Conservation (phyloP, 2,113 vertebrate genomes). For the Dinomys branickii region DNA sequence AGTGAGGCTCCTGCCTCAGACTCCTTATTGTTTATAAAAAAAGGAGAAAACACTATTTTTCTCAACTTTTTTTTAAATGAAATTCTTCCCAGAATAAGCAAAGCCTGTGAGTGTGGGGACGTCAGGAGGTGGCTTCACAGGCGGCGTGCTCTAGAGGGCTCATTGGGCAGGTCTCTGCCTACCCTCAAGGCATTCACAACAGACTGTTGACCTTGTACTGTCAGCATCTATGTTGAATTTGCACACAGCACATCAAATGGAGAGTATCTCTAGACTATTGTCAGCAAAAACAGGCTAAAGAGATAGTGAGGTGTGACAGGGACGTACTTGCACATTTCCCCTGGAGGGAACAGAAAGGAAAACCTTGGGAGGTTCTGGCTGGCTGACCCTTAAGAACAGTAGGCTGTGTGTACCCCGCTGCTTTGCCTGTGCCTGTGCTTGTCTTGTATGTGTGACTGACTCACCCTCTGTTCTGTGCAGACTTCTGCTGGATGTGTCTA, state of each 20-base stretch:
- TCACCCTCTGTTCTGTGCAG: conserved; percentile 84
- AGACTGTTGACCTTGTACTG: background rate
- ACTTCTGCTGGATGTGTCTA: conserved; percentile 99
- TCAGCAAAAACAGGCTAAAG: background rate
- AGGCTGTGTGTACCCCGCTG: background rate
- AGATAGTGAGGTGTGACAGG: background rate
- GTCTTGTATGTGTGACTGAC: background rate
- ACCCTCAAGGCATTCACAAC: background rate
- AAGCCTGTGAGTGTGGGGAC: background rate
- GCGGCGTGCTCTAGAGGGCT: background rate
- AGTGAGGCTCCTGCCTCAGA: background rate
- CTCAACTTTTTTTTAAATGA: background rate
- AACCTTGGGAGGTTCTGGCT: background rate
- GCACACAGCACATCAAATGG: background rate
- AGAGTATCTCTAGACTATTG: background rate
- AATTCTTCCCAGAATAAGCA: background rate
- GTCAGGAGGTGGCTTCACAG: background rate
- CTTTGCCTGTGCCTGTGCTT: background rate
- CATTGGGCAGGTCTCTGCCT: background rate
- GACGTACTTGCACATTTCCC: background rate
- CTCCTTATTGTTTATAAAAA: background rate
- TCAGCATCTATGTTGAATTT: background rate
- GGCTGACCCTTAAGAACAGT: background rate
- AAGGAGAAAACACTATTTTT: background rate
- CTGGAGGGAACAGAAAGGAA: background rate